Evolutionary conservation across 2,797 vertebrate species (phyloP), one percentile per base, ranked within the genome.

Genomic region (Tangara arthus): DNA sequence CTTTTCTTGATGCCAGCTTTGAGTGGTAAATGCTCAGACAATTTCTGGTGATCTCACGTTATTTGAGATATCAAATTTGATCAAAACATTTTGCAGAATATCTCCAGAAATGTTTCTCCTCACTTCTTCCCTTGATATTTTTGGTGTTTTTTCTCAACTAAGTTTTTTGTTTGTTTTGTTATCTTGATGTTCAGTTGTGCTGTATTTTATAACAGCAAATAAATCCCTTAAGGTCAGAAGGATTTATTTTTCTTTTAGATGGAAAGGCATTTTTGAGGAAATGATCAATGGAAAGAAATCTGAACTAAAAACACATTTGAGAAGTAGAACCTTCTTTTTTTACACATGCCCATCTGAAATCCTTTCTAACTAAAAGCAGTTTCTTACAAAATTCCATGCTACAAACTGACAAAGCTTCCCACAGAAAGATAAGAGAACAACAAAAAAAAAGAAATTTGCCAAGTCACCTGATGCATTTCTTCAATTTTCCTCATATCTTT

Each of bases 41-140:
- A 32, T 0, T 46, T 66, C 52, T 81, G 15, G 28, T 57, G 21
- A 12, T 41, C 30, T 6, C 39, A 75, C 11, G 6, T 57, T 34
- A 13, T 28, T 78, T 82, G 71, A 66, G 28, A 18, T 34, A 18
- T 1, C 2, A 3, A 35, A 37, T 30, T 24, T 1, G 0, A 22
- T 44, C 32, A n/a, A 35, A 37, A 16, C 6, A 37, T 39, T 81
- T 66, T 53, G 14, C 30, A 59, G 26, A 66, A 66, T 1, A 2
- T 28, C 10, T 61, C 28, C 20, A 71, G 11, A 53, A 88, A 55
- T 63, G 50, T 35, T 57, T 57, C 60, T 59, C 28, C 26, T 49
- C 22, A 23, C 10, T 56, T 15, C 11, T 57, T 64, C 28, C 64
- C 50, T 77, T 56, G 28, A 15, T 28, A 15, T 23, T 44, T 90